Base-by-base conservation (phyloP, 2,888 invertebrate genomes). In the Nomada fabriciana region DNA sequence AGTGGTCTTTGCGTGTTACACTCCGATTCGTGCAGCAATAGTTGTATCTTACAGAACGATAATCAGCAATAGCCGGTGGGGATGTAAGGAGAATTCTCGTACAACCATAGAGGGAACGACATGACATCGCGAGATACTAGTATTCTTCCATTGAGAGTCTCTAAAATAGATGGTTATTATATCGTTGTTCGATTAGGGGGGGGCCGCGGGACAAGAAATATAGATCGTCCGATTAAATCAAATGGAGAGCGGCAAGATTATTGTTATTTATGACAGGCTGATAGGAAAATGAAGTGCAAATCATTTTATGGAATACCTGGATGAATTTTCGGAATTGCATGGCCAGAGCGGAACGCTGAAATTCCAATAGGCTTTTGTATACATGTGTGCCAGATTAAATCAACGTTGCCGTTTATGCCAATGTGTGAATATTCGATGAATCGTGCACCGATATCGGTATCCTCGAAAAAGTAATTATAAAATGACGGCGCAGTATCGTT, bases 1-100 rank as follows among this genome's bases (percentile, higher is more conserved):
- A 61, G 43, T 15, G 42, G 57, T 69, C 64, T 63, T 91, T 70
- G 91, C 90, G 90, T 91, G 90, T 86, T 86, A 81, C 84, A 86
- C 86, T 76, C 70, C 88, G 89, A 88, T 80, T 79, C 75, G 70
- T 52, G 77, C 70, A 65, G 83, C 83, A 80, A 83, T 90, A 87
- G 87, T 88, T 87, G 86, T 86, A 86, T 87, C 84, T 86, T 84
- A 83, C 78, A 61, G 65, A 80, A 77, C 36, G 53, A 18, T 81
- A 82, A 81, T 86, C 83, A 75, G 81, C 83, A 69, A 69, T 79
- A 72, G 64, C 74, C 64, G 71, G 63, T 68, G 86, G 77, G 85
- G 86, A 86, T 77, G 84, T 77, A 76, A 75, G 79, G 75, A 82
- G 73, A 73, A 74, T 80, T 60, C 78, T 79, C 59, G 69, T 73